Evolutionary conservation across 2,797 vertebrate genomes (phyloP).

Genomic region (Acrossocheilus fasciatus): DNA sequence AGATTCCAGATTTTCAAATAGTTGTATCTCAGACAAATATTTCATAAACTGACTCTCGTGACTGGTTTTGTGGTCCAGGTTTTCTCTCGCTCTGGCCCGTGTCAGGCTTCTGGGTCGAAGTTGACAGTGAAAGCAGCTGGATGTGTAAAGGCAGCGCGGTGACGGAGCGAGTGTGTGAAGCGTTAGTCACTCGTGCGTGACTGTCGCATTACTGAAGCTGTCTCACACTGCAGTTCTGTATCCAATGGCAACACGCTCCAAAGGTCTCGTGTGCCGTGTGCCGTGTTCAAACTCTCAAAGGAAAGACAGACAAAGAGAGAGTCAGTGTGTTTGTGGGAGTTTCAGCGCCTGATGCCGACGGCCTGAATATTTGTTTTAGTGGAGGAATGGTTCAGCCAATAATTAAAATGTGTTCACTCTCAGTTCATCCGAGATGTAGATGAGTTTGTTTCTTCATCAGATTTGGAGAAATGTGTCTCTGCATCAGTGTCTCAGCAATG

Average conservation of each 20-base stretch:
- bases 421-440: background rate
- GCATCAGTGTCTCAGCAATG: no score
- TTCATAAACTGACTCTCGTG: no score
- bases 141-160: background rate
- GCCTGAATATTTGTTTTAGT: background rate
- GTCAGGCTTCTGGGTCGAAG: slow-evolving; percentile 5
- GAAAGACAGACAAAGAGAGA: background rate
- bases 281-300: background rate
- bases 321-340: background rate
- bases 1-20: no score
- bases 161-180: background rate
- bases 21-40: background rate
- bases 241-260: slow-evolving; percentile 30
- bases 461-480: background rate
- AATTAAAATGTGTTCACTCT: background rate
- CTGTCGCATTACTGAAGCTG: slow-evolving; percentile 23
- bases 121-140: background rate
- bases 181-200: slow-evolving; percentile 21
- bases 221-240: slow-evolving; percentile 27
- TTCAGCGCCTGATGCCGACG: background rate
- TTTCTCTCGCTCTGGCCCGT: background rate
- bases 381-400: background rate
- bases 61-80: background rate
- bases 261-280: slow-evolving; percentile 1
- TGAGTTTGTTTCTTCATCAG: background rate